Evolutionary conservation across 2,113 vertebrate genomes (phyloP).

Genomic region (Bostrychus sinensis): DNA sequence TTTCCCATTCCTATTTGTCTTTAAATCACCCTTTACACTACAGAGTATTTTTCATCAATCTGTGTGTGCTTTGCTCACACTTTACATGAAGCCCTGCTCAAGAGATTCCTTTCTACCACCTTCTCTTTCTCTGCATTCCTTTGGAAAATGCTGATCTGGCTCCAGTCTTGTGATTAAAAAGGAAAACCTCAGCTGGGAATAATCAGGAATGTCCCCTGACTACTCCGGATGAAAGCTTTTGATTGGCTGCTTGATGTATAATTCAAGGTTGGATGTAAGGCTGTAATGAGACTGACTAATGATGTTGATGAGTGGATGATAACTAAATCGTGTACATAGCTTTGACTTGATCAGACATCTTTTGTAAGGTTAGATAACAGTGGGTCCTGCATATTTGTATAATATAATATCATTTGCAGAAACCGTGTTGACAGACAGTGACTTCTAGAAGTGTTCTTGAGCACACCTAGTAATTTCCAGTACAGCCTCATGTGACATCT

Average conservation of each 20-base stretch:
- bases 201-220: constrained; percentile 55
- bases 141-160: constrained; percentile 48
- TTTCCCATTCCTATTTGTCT: background rate
- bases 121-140: constrained; percentile 34
- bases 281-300: constrained; percentile 72
- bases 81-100: background rate
- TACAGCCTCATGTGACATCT: too few species aligned
- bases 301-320: constrained; percentile 61
- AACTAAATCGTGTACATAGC: constrained; percentile 10
- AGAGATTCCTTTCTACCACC: background rate
- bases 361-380: background rate
- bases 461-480: too few species aligned
- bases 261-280: constrained; percentile 67
- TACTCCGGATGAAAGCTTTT: constrained; percentile 48
- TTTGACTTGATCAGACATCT: constrained; percentile 16
- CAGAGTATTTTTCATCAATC: background rate
- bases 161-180: constrained; percentile 67
- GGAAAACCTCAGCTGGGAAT: constrained; percentile 55
- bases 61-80: background rate
- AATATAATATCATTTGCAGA: too few species aligned
- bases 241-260: constrained; percentile 77
- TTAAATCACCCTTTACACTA: background rate
- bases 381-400: background rate
- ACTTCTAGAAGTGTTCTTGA: too few species aligned
- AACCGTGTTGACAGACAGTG: too few species aligned